Percentiles rank a stretch among this genome's conserved stretches.
phyloP scores from a whole-genome alignment of 1,140 invertebrate species.

The Halyomorpha halys region DNA sequence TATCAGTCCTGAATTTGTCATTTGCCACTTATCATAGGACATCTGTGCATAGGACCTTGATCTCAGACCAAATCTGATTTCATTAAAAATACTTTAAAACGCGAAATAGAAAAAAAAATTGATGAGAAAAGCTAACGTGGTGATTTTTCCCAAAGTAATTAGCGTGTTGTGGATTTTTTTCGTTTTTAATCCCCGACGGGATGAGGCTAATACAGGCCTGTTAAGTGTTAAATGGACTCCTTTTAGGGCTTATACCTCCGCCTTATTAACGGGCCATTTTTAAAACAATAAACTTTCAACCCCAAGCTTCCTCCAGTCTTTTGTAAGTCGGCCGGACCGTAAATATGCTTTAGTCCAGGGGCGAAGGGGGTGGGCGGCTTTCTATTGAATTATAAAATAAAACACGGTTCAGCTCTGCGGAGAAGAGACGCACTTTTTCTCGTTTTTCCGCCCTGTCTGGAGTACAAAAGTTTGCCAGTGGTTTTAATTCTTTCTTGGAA shows the following conservation, averaged over 20 bases:
- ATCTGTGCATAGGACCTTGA: too few relatives aligned
- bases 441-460: background rate
- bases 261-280: slow-evolving; percentile 19
- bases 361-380: background rate
- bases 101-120: too few relatives aligned
- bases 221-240: slow-evolving; percentile 16
- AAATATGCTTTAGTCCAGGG: background rate
- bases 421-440: background rate
- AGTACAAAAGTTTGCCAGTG: slow-evolving; percentile 1
- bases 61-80: too few relatives aligned
- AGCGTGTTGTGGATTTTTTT: slow-evolving; percentile 2
- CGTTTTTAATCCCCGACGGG: background rate
- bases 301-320: slow-evolving; percentile 3
- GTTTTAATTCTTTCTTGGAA: slow-evolving; percentile 3
- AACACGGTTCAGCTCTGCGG: slow-evolving; percentile 4
- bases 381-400: slow-evolving; percentile 21
- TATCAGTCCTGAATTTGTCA: too few relatives aligned
- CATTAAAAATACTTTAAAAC: too few relatives aligned
- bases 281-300: slow-evolving; percentile 17
- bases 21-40: too few relatives aligned
- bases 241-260: slow-evolving; percentile 4
- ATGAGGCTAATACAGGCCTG: slow-evolving; percentile 4
- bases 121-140: too few relatives aligned
- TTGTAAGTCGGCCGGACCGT: background rate
- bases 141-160: too few relatives aligned